Evolutionary conservation across 1,140 invertebrate species (phyloP).

Genomic region (Bombus terrestris): DNA sequence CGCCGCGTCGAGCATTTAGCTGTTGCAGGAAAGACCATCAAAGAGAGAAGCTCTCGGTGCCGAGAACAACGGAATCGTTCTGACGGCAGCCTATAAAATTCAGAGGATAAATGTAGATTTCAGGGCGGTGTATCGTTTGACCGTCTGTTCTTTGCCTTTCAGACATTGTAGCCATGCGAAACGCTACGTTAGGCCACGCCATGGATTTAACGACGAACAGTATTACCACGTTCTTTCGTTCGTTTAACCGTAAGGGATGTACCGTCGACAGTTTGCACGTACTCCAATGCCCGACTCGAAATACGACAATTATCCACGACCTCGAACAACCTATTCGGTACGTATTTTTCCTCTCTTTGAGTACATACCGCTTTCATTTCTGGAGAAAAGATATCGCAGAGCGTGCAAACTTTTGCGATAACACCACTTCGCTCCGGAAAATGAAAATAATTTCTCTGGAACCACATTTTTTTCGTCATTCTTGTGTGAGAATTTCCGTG

Average conservation of each 20-base stretch:
- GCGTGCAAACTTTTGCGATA: neutral
- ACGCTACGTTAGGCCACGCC: conserved; percentile 59
- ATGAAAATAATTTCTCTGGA: neutral
- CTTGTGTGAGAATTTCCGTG: too few species aligned
- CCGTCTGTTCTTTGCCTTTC: conserved; percentile 48
- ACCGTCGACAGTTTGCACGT: conserved; percentile 74
- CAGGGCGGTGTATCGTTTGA: conserved; percentile 76
- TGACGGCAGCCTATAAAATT: conserved; percentile 75
- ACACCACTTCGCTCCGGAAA: too few species aligned
- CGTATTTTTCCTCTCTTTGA: neutral
- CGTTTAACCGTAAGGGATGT: conserved; percentile 41
- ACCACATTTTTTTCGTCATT: too few species aligned
- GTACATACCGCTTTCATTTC: neutral
- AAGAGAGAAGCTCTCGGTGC: conserved; percentile 29
- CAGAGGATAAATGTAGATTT: conserved; percentile 78
- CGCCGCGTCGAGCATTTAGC: conserved; percentile 76
- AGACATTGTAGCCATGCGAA: conserved; percentile 63
- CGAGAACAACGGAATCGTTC: conserved; percentile 59
- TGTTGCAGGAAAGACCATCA: conserved; percentile 77
- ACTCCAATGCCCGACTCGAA: conserved; percentile 61
- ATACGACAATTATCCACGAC: conserved; percentile 65
- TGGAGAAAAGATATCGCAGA: neutral
- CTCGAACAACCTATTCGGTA: neutral
- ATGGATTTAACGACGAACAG: conserved; percentile 67
- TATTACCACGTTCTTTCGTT: conserved; percentile 66